Evolutionary conservation across 2,888 invertebrate species (phyloP).

Genomic region (Cyclophora albipunctata): DNA sequence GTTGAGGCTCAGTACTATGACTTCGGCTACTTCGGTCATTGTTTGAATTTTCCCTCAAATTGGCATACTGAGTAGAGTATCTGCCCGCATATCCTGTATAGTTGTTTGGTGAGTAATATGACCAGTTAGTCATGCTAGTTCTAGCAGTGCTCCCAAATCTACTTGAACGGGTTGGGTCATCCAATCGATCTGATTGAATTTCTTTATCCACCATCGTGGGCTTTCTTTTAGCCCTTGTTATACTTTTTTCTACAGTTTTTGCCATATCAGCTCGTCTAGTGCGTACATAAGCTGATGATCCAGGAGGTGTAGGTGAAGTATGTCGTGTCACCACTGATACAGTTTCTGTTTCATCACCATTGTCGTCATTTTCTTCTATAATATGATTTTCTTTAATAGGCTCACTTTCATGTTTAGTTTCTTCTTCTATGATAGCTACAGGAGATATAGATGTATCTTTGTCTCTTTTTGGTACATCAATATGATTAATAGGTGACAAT

Average conservation of each 20-base stretch:
- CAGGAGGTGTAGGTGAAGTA: conserved; percentile 86
- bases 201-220: conserved; percentile 80
- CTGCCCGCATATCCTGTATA: conserved; percentile 67
- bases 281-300: conserved; percentile 77
- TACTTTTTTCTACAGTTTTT: conserved; percentile 81
- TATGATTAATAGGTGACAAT: conserved; percentile 51
- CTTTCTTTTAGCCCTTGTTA: conserved; percentile 74
- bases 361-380: conserved; percentile 2
- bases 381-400: background rate
- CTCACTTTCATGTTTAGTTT: conserved; percentile 11
- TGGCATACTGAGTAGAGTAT: conserved; percentile 64
- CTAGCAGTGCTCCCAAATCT: conserved; percentile 77
- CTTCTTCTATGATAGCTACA: conserved; percentile 25
- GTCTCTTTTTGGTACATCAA: conserved; percentile 36
- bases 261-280: conserved; percentile 83
- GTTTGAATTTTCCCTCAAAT: conserved; percentile 40
- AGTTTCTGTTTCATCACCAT: conserved; percentile 52
- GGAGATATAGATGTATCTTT: conserved; percentile 35
- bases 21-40: conserved; percentile 56
- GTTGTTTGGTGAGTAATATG: conserved; percentile 72
- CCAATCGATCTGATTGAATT: conserved; percentile 82
- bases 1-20: conserved; percentile 50
- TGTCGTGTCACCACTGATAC: conserved; percentile 82
- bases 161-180: conserved; percentile 80
- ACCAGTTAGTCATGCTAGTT: conserved; percentile 77